Percentiles rank a stretch among this genome's conserved stretches.
Conservation (phyloP, 2,888 invertebrate genomes). For the Cryptus armator region DNA sequence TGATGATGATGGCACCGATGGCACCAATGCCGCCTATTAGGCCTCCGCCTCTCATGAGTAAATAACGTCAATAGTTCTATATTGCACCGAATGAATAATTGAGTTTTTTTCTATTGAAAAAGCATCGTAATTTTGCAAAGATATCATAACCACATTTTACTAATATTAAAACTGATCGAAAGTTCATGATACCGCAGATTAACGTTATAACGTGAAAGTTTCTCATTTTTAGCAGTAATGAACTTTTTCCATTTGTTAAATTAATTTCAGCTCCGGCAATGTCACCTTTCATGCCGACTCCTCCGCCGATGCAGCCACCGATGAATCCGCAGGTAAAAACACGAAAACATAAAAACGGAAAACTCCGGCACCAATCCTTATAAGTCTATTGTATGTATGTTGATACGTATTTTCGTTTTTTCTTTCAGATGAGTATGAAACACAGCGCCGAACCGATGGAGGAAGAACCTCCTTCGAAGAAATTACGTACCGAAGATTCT, state of each 20-base stretch:
- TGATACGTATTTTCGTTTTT: slow-evolving; percentile 5
- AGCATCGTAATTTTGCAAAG: too few species aligned
- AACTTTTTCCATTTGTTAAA: neutral
- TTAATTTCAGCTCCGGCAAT: slow-evolving; percentile 81
- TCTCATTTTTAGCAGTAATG: too few species aligned
- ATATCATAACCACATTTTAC: too few species aligned
- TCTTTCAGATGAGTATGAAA: slow-evolving; percentile 85
- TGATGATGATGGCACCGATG: slow-evolving; percentile 90
- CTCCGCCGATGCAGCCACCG: slow-evolving; percentile 84
- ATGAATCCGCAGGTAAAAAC: slow-evolving; percentile 81
- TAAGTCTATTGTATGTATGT: neutral
- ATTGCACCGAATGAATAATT: neutral
- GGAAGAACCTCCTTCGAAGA: slow-evolving; percentile 95
- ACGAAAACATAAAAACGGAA: slow-evolving; percentile 19
- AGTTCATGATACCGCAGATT: too few species aligned
- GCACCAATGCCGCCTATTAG: slow-evolving; percentile 87
- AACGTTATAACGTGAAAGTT: too few species aligned
- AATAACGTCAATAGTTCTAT: slow-evolving; percentile 66
- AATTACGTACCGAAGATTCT: slow-evolving; percentile 96
- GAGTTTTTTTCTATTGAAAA: too few species aligned
- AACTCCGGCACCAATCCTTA: neutral
- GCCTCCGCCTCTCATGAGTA: slow-evolving; percentile 88
- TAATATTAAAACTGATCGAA: too few species aligned
- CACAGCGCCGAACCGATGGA: slow-evolving; percentile 87
- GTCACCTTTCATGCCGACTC: slow-evolving; percentile 84